A percentile compares a stretch with the other conserved stretches of the same genome.
These are phyloP conservation scores for Drosophila conformis DNA, from an alignment of 2,888 invertebrate genomes.

Conservation along the genomic window DNA sequence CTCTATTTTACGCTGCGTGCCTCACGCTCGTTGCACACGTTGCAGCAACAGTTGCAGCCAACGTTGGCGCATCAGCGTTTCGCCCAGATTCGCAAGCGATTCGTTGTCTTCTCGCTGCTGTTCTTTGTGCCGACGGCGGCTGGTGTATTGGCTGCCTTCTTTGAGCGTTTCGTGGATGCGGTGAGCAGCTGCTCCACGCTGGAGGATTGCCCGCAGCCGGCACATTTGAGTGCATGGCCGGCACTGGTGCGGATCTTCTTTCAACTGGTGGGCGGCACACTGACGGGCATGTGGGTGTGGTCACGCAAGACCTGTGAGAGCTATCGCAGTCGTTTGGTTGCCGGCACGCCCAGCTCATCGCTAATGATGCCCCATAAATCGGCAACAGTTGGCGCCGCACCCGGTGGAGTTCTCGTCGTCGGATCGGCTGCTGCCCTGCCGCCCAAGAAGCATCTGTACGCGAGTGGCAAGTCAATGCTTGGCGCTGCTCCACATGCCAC, in stretches of 20 bases:
- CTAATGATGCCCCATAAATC: slow-evolving; percentile 78
- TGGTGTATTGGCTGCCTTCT: slow-evolving; percentile 80
- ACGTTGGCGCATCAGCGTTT: slow-evolving; percentile 83
- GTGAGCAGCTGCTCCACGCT: slow-evolving; percentile 79
- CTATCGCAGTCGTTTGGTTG: slow-evolving; percentile 82
- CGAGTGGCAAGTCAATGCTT: slow-evolving; percentile 68
- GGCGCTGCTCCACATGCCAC: slow-evolving; percentile 20
- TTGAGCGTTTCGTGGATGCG: slow-evolving; percentile 78
- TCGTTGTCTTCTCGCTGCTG: slow-evolving; percentile 83
- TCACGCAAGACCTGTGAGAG: slow-evolving; percentile 85
- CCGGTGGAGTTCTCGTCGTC: neutral
- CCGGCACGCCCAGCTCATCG: slow-evolving; percentile 78
- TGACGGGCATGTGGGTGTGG: slow-evolving; percentile 85
- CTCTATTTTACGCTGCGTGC: slow-evolving; percentile 84
- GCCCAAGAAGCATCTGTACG: slow-evolving; percentile 81
- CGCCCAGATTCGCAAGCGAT: slow-evolving; percentile 84
- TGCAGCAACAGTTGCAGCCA: slow-evolving; percentile 83
- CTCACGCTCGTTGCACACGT: slow-evolving; percentile 79
- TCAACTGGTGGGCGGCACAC: slow-evolving; percentile 83
- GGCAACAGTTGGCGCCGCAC: slow-evolving; percentile 19
- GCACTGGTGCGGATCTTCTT: slow-evolving; percentile 82
- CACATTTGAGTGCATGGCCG: slow-evolving; percentile 75
- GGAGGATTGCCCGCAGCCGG: slow-evolving; percentile 81
- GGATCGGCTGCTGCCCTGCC: slow-evolving; percentile 61
- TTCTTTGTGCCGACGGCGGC: slow-evolving; percentile 83